phyloP scores from a whole-genome alignment of 2,797 vertebrate species.

The Lagothrix lagotricha region DNA sequence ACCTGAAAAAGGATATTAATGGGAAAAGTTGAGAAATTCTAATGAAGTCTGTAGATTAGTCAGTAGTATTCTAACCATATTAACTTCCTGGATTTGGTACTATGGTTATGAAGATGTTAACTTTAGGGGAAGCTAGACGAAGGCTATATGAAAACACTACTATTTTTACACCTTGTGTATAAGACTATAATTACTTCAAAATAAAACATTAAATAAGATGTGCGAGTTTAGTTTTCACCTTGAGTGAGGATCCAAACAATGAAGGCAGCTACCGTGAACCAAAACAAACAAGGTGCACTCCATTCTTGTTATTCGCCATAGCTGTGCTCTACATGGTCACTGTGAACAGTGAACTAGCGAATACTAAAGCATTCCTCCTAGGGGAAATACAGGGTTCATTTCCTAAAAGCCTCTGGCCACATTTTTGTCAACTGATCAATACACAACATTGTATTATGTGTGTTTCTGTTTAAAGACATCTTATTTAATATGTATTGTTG shows the following conservation, averaged over 20 bases:
- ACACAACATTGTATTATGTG: background rate
- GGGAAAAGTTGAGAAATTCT: background rate
- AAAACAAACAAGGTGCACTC: background rate
- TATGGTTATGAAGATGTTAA: background rate
- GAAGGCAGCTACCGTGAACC: background rate
- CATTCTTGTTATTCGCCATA: fast-evolving
- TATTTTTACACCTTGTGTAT: background rate
- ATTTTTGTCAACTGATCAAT: background rate
- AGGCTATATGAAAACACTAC: background rate
- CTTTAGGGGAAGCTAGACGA: background rate
- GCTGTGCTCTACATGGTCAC: background rate
- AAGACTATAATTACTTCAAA: conserved; percentile 10
- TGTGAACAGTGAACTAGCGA: background rate
- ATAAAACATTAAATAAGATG: background rate
- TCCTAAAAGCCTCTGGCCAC: background rate
- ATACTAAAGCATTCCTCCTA: background rate
- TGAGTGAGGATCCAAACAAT: background rate
- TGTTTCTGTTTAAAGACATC: background rate
- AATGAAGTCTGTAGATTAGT: background rate
- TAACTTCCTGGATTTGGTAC: background rate
- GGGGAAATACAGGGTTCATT: background rate
- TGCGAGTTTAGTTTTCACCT: background rate
- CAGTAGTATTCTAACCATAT: background rate
- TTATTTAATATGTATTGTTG: background rate
- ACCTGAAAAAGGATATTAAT: background rate